These are phyloP conservation scores for Pseudolycoriella hygida DNA, from an alignment of 2,888 invertebrate genomes.

Conservation along the genomic window DNA sequence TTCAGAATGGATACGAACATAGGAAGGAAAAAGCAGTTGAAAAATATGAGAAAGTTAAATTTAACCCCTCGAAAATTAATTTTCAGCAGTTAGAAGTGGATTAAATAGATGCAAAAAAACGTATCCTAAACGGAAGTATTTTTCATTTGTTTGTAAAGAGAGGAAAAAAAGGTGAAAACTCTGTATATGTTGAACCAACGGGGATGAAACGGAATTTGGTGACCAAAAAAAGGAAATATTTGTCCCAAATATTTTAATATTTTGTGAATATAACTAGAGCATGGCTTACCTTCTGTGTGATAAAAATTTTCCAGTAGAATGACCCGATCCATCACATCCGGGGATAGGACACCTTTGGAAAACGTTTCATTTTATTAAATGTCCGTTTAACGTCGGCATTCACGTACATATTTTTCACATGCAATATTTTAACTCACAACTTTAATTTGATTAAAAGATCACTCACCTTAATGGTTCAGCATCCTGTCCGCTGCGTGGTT, in stretches of 20 bases:
- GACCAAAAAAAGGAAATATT: too few relatives aligned
- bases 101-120: not conserved
- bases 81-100: not conserved
- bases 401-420: too few relatives aligned
- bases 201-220: too few relatives aligned
- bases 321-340: constrained; percentile 86
- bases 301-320: constrained; percentile 88
- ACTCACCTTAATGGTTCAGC: constrained; percentile 62
- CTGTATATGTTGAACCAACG: not conserved
- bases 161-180: not conserved
- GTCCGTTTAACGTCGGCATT: too few relatives aligned
- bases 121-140: constrained; percentile 1
- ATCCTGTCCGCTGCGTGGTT: constrained; percentile 70
- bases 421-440: too few relatives aligned
- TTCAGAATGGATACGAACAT: too few relatives aligned
- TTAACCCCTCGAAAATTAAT: constrained; percentile 3
- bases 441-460: not conserved
- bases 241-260: not conserved
- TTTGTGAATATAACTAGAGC: not conserved
- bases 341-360: constrained; percentile 66
- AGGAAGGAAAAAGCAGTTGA: not conserved
- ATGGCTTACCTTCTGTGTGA: constrained; percentile 70
- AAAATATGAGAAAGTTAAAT: constrained; percentile 1
- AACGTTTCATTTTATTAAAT: too few relatives aligned
- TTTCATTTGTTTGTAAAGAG: not conserved